Evolutionary conservation across 2,888 invertebrate species (phyloP).

Genomic region (Phlogophora meticulosa): DNA sequence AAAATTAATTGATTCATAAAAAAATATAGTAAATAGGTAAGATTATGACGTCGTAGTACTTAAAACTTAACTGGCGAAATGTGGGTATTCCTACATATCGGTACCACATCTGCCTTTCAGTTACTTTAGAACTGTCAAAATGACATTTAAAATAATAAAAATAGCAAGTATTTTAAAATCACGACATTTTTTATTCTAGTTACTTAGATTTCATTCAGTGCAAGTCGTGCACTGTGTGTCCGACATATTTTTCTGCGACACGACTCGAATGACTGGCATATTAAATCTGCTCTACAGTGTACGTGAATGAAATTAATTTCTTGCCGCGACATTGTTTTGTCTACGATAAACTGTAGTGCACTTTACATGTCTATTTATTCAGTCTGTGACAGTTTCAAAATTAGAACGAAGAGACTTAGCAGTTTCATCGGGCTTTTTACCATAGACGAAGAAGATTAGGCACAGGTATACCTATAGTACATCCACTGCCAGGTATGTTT

Average conservation of each 20-base stretch:
- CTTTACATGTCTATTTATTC: neutral
- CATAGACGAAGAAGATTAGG: no score
- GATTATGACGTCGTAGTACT: no score
- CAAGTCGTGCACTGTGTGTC: slow-evolving; percentile 33
- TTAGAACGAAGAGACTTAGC: no score
- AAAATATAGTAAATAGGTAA: no score
- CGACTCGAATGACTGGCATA: slow-evolving; percentile 25
- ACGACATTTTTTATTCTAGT: slow-evolving; percentile 9
- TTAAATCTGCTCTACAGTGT: slow-evolving; percentile 28
- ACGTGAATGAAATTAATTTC: slow-evolving; percentile 42
- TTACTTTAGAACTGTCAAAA: no score
- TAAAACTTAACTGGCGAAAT: no score
- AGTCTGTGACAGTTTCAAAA: neutral
- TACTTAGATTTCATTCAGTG: neutral
- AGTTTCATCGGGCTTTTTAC: no score
- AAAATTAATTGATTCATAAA: no score
- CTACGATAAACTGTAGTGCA: slow-evolving; percentile 1
- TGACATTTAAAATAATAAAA: neutral
- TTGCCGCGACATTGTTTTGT: slow-evolving; percentile 31
- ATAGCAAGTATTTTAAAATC: slow-evolving; percentile 1
- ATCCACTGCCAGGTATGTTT: no score
- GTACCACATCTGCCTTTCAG: no score
- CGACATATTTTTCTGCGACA: slow-evolving; percentile 41
- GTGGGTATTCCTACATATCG: no score
- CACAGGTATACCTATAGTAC: no score